Base-by-base conservation (phyloP, 1,140 invertebrate genomes). In the Apis dorsata region DNA sequence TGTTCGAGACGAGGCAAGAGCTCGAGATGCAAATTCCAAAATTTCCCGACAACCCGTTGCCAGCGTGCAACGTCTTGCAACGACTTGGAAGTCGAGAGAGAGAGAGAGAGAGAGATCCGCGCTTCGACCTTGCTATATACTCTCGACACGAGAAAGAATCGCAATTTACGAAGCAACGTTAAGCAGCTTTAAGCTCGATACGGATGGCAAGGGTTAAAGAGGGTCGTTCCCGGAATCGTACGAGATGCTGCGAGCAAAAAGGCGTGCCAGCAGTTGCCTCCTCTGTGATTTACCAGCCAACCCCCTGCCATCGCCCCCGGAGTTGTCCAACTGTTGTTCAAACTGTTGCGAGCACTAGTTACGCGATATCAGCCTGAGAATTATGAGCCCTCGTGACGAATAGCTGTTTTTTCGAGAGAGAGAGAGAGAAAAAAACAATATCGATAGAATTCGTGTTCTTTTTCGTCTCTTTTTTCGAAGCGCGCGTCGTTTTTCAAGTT, bases 171-270 rank as follows among this genome's bases (percentile, higher is more conserved):
- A 88, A 91, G 87, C 82, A 71, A 78, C 66, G 89, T 92, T 91
- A 92, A 91, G 90, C 86, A 91, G 88, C 89, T 92, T 91, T 90
- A 92, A 92, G 90, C 88, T 85, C 90, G 89, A 91, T 91, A 91
- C 82, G 70, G 90, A 91, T 91, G 91, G 85, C 81, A 70, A 55
- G 55, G 84, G 84, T 87, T 87, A 84, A 87, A 28, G 66, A 57
- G 71, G 62, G 60, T 83, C 84, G 81, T 71, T 71, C 77, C 60
- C 34, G 71, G 83, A 87, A 87, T 85, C 82, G 79, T 87, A 74
- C 83, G 82, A 80, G 75, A 62, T 68, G 78, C 60, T 55, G 84
- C 57, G 77, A 62, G 65, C 66, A 70, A 87, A 72, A 70, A 73
- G 63, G 79, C 69, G 81, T 83, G 62, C 66, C 66, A 49, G 66